Evolutionary conservation across 2,113 vertebrate genomes (phyloP), one percentile per base, ranked within the genome.

Genomic region (Hippocampus abdominalis): DNA sequence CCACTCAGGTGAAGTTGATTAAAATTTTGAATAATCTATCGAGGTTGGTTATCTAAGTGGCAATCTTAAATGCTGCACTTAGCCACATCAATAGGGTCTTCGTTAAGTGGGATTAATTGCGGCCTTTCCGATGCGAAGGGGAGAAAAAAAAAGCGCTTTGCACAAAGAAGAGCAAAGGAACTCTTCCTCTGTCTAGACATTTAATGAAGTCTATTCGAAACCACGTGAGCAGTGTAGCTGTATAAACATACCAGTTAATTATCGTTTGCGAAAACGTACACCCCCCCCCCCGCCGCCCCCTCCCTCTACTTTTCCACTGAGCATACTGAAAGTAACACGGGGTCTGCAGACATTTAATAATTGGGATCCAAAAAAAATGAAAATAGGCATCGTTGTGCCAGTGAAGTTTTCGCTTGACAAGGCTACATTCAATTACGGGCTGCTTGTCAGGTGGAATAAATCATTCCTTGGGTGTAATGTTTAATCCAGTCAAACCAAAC

Each of bases 391-490:
- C 71, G 69, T 84, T 75, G 49, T 73, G 83, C 81, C 74, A 23
- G 65, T 51, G 74, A 64, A 81, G 76, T 78, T 80, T 81, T 86
- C 73, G 68, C 73, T 20, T 84, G 71, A 73, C 69, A 87, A 80
- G 78, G 80, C 64, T 77, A 75, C 69, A 68, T 86, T 84, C 74
- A 87, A 87, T 88, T 89, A 89, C 71, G 74, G 80, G 67, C 81
- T 77, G 69, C 69, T 81, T 87, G 84, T 85, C 81, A 87, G 76
- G 80, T 1, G 53, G 77, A 84, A 80, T 86, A 83, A 86, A 87
- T 87, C 80, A 82, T 79, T 79, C 73, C 80, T 74, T 53, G 51
- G 72, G 79, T 73, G 53, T 72, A 76, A 81, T 81, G 73, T 74
- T 84, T 61, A 77, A 89, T 81, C 72, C 68, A 72, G 77, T 66